Percentiles rank a stretch among this genome's conserved stretches.
These are phyloP conservation scores for Corythoichthys intestinalis DNA, from an alignment of 2,113 vertebrate genomes.

Conservation along the genomic window DNA sequence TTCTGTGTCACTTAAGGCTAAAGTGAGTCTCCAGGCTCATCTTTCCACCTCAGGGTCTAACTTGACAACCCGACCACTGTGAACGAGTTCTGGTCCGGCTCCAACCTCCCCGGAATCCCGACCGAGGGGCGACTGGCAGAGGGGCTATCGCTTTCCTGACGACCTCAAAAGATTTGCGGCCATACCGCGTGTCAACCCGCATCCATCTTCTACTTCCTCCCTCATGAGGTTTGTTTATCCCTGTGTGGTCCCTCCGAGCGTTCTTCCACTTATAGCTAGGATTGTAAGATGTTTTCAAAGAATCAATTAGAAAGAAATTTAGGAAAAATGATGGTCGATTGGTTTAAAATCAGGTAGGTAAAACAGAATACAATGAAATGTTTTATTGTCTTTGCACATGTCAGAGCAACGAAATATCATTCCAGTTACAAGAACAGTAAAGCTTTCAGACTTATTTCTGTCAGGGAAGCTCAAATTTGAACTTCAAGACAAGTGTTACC, in stretches of 20 bases:
- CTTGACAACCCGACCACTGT: slow-evolving; percentile 31
- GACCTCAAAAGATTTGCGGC: slow-evolving; percentile 49
- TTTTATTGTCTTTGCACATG: slow-evolving; percentile 16
- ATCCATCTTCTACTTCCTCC: slow-evolving; percentile 32
- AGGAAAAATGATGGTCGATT: not conserved
- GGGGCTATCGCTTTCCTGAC: slow-evolving; percentile 44
- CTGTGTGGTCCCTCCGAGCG: slow-evolving; percentile 14
- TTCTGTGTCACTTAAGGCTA: slow-evolving; percentile 24
- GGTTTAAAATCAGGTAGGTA: not conserved
- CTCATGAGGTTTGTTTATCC: slow-evolving; percentile 42
- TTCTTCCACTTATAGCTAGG: slow-evolving; percentile 27
- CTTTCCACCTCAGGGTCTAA: slow-evolving; percentile 4
- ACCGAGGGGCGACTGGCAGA: slow-evolving; percentile 18
- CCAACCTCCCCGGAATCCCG: slow-evolving; percentile 36
- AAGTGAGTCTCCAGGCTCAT: slow-evolving; percentile 3
- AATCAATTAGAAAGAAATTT: not conserved
- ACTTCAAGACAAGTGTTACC: too few species aligned
- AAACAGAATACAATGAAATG: not conserved
- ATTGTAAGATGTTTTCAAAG: slow-evolving; percentile 4
- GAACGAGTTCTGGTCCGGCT: slow-evolving; percentile 36
- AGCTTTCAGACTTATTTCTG: too few species aligned
- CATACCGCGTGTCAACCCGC: slow-evolving; percentile 65
- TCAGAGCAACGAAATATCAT: too few species aligned
- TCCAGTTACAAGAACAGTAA: too few species aligned
- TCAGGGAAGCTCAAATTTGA: too few species aligned